Base-by-base conservation (phyloP, 2,113 vertebrate genomes). In the Urocitellus parryii region DNA sequence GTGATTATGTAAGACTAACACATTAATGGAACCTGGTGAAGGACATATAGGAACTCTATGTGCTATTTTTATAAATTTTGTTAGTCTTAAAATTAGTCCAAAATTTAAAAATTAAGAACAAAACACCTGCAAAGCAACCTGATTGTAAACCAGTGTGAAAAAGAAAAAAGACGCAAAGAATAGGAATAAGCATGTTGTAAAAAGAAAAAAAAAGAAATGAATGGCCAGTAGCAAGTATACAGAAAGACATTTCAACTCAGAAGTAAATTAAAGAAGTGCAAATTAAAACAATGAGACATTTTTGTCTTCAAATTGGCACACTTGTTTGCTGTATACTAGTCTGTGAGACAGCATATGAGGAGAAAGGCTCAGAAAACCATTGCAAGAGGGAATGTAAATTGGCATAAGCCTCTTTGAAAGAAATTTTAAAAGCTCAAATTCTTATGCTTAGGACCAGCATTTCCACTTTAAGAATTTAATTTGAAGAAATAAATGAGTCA, bases 41-140 rank as follows among this genome's bases (percentile, higher is more conserved):
- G 20, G 37, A 29, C 77, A n/a, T 61, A 56, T 27, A n/a, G 14
- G 32, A 91, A 91, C 2, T 70, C 45, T 42, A 7, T 42, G 16
- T 16, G 14, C 82, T 76, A 76, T 82, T 96, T 81, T 88, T 81
- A 90, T 51, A 45, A 83, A 91, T n/a, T 65, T 87, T 74, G 22
- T 83, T 87, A 74, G n/a, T 83, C 39, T 63, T 80, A 96, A 93
- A 92, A 78, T 86, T 68, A 95, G 63, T 92, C 90, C 48, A 95
- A 92, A 93, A 92, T 39, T 74, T 84, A 96, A 88, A 96, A 81
- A 88, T 51, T 39, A 73, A 65, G 94, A 94, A 86, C 45, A 88
- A 85, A 91, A 63, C 24, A 74, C 25, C n/a, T 83, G n/a, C 58
- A 92, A 96, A 92, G 22, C 12, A 93, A 78, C 81, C 73, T 90